A percentile compares a stretch with the other conserved stretches of the same genome.
phyloP scores from a whole-genome alignment of 2,888 invertebrate genomes.

The Rotaria macrura region DNA sequence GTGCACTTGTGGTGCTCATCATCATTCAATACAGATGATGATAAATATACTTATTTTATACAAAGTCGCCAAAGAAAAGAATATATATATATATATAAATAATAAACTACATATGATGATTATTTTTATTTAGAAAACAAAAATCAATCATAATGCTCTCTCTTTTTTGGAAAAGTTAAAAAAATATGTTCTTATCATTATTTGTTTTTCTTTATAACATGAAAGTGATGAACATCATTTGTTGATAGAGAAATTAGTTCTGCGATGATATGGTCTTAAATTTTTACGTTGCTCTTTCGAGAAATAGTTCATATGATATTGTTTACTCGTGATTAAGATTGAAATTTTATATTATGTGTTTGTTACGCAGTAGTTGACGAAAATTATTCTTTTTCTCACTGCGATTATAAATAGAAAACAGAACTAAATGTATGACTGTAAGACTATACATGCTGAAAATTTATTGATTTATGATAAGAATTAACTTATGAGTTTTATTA shows the following conservation, averaged over 20 bases:
- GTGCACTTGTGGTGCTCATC: constrained; percentile 18
- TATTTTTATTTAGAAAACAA: background rate
- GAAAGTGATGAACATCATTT: background rate
- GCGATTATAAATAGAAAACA: background rate
- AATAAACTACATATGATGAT: background rate
- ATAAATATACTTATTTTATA: background rate
- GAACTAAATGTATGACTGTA: background rate
- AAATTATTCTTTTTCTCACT: background rate
- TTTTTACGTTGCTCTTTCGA: background rate
- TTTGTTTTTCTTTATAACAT: background rate
- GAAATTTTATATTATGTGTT: background rate
- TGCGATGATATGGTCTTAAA: background rate
- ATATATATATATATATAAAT: background rate
- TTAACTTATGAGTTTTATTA: background rate
- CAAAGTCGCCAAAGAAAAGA: background rate
- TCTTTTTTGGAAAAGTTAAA: background rate
- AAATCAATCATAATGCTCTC: background rate
- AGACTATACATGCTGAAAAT: background rate
- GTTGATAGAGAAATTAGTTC: background rate
- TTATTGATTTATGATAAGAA: background rate
- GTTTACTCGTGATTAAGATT: background rate
- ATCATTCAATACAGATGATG: constrained; percentile 8
- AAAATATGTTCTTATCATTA: background rate
- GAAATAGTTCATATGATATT: background rate
- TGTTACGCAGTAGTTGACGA: background rate